A percentile compares a stretch with the other conserved stretches of the same genome.
These are phyloP conservation scores for Drosophila serrata DNA, from an alignment of 1,140 invertebrate species.

Conservation along the genomic window DNA sequence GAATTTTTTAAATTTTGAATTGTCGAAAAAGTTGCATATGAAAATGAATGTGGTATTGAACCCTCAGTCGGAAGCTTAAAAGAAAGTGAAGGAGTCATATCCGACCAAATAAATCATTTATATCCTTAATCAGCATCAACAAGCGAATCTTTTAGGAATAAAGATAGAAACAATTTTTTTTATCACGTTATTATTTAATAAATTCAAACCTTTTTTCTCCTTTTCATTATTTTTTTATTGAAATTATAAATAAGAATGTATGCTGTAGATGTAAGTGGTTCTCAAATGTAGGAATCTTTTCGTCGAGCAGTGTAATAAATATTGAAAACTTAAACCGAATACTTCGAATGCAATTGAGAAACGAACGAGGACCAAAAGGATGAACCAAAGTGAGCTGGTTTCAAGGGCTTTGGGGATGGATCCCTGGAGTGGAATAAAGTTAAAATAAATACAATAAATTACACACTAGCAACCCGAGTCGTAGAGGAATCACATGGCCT, in stretches of 20 bases:
- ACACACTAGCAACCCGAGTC: conserved; percentile 83
- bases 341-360: conserved; percentile 26
- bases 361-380: conserved; percentile 19
- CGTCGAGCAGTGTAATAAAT: conserved; percentile 58
- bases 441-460: too few relatives aligned
- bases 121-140: too few relatives aligned
- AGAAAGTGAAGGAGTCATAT: too few relatives aligned
- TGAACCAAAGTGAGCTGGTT: conserved; percentile 7
- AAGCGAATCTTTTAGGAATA: too few relatives aligned
- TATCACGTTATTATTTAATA: too few relatives aligned
- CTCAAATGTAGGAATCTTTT: conserved; percentile 32
- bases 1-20: too few relatives aligned
- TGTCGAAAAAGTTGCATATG: too few relatives aligned
- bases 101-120: too few relatives aligned
- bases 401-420: not conserved
- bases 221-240: conserved; percentile 23
- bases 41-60: too few relatives aligned
- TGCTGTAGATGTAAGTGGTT: conserved; percentile 39
- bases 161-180: too few relatives aligned
- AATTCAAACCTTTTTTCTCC: too few relatives aligned
- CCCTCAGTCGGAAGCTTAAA: too few relatives aligned
- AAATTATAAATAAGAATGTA: conserved; percentile 42
- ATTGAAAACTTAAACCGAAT: conserved; percentile 45
- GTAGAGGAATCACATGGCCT: conserved; percentile 83
- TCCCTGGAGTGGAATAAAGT: conserved; percentile 11